Evolutionary conservation across 2,113 vertebrate genomes (phyloP).

Genomic region (Sturnira hondurensis): DNA sequence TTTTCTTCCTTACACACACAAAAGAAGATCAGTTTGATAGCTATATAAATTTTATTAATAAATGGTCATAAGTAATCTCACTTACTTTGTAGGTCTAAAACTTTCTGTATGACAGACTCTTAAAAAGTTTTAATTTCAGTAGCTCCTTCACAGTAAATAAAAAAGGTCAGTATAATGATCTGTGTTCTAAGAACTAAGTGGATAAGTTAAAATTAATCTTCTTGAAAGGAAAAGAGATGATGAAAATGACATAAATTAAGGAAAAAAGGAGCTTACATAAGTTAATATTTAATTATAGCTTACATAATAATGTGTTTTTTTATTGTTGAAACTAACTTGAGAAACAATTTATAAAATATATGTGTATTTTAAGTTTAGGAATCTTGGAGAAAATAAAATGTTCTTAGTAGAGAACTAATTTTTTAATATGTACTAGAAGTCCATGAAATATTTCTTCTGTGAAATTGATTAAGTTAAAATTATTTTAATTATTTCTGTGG

Average conservation of each 20-base stretch:
- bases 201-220: constrained; percentile 20
- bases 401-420: neutral
- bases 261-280: neutral
- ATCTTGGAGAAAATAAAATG: constrained; percentile 15
- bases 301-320: constrained; percentile 13
- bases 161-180: constrained; percentile 13
- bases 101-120: neutral
- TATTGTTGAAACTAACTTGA: neutral
- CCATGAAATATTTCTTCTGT: constrained; percentile 17
- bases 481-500: constrained; percentile 30
- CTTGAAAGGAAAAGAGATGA: neutral
- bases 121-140: constrained; percentile 37
- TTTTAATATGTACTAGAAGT: neutral
- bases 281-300: constrained; percentile 31
- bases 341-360: neutral
- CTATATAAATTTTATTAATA: neutral
- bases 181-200: neutral
- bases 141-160: neutral
- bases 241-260: neutral
- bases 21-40: neutral
- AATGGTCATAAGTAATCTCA: neutral
- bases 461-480: constrained; percentile 51
- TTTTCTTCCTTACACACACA: neutral
- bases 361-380: constrained; percentile 13
- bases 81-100: constrained; percentile 10